Conservation (phyloP, 2,797 vertebrate species). For the Loris lydekkerianus region DNA sequence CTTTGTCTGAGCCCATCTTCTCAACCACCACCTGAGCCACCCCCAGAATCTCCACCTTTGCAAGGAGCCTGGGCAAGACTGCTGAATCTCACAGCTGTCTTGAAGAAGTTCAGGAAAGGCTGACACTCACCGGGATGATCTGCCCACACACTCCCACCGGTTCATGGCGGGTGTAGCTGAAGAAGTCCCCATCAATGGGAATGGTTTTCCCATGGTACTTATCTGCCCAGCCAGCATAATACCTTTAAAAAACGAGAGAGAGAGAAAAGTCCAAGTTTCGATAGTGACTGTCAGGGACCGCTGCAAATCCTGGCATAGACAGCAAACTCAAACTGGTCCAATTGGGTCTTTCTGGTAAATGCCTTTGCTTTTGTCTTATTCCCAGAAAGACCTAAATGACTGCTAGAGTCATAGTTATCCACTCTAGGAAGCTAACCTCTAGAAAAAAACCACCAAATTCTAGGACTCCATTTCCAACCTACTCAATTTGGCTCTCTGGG, state of each 20-base stretch:
- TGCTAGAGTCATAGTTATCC: background rate
- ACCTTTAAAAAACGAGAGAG: constrained; percentile 88
- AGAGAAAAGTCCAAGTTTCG: background rate
- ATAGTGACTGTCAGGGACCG: background rate
- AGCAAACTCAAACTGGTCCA: background rate
- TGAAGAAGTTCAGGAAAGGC: background rate
- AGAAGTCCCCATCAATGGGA: constrained; percentile 96
- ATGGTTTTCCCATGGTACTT: constrained; percentile 98
- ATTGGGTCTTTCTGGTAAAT: background rate
- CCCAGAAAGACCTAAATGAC: background rate
- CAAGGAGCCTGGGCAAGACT: background rate
- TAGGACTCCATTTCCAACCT: background rate
- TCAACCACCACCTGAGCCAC: background rate
- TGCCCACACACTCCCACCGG: constrained; percentile 97
- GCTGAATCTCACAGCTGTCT: background rate
- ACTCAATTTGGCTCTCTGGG: background rate
- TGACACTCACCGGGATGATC: constrained; percentile 95
- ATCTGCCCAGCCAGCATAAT: constrained; percentile 98
- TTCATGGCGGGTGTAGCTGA: constrained; percentile 97
- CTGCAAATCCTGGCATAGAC: background rate
- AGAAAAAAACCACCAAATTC: background rate
- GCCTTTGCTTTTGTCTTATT: background rate
- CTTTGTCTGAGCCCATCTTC: background rate
- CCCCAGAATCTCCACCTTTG: background rate
- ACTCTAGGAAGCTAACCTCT: background rate